These are phyloP conservation scores for Falco peregrinus DNA, from an alignment of 2,797 vertebrate species.

Conservation along the genomic window DNA sequence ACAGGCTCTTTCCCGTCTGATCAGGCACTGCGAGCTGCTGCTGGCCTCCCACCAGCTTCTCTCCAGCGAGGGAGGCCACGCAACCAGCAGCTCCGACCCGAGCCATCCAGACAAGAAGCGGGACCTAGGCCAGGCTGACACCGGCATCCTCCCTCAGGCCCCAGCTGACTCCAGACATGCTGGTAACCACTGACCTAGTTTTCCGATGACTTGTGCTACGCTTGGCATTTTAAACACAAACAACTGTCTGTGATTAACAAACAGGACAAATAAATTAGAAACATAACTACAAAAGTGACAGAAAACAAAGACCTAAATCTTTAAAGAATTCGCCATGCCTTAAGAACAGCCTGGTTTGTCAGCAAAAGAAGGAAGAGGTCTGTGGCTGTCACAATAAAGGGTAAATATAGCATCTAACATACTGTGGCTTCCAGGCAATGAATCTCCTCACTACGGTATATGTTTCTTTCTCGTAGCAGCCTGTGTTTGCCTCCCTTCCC, in stretches of 20 bases:
- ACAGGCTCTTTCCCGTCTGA: neutral
- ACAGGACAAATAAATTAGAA: neutral
- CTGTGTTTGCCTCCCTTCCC: neutral
- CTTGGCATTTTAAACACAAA: neutral
- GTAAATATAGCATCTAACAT: constrained; percentile 1
- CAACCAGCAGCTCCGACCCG: neutral
- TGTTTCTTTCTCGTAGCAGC: neutral
- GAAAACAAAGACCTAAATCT: neutral
- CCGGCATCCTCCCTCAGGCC: neutral
- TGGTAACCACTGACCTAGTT: neutral
- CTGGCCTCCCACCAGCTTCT: neutral
- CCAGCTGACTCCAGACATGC: neutral
- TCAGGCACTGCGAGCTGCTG: neutral
- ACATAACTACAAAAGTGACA: neutral
- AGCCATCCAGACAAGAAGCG: neutral
- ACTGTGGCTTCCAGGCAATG: constrained; percentile 34
- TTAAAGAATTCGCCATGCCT: neutral
- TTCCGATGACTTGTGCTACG: neutral
- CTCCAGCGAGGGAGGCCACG: neutral
- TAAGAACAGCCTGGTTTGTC: constrained; percentile 5
- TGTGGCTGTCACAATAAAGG: constrained; percentile 17
- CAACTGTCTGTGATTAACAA: neutral
- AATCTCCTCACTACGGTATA: neutral
- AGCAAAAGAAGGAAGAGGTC: constrained; percentile 3
- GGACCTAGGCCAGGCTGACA: neutral